Evolutionary conservation across 2,113 vertebrate species (phyloP).

Genomic region (Steatornis caripensis): DNA sequence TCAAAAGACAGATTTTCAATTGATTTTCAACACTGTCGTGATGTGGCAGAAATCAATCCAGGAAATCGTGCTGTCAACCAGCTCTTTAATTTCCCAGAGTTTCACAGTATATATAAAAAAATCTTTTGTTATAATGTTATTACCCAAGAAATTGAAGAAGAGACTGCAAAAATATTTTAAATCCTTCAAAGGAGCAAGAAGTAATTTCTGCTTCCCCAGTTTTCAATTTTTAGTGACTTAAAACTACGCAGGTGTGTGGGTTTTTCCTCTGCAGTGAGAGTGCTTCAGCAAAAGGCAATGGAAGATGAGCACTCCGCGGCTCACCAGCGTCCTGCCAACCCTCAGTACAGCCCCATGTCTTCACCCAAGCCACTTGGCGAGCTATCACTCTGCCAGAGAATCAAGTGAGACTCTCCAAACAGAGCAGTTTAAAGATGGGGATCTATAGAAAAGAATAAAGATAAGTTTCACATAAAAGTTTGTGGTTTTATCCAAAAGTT

Average conservation of each 20-base stretch:
- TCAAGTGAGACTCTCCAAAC: neutral
- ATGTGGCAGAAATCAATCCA: neutral
- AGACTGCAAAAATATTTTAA: neutral
- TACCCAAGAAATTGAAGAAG: neutral
- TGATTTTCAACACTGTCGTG: neutral
- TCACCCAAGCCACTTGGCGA: neutral
- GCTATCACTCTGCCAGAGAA: neutral
- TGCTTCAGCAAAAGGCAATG: neutral
- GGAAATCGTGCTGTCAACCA: neutral
- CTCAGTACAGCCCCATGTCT: neutral
- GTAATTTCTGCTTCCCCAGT: neutral
- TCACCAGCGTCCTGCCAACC: neutral
- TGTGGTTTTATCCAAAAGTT: neutral
- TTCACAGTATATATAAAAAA: neutral
- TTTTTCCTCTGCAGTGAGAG: neutral
- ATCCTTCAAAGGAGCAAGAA: neutral
- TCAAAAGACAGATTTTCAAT: neutral
- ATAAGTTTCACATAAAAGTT: neutral
- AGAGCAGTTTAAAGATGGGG: neutral
- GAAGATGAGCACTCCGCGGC: neutral
- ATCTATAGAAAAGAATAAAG: neutral
- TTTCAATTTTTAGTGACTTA: neutral
- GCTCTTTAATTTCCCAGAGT: neutral
- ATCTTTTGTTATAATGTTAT: neutral
- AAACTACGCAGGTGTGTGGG: neutral